phyloP scores from a whole-genome alignment of 2,888 invertebrate species.

The Volucella bombylans region DNA sequence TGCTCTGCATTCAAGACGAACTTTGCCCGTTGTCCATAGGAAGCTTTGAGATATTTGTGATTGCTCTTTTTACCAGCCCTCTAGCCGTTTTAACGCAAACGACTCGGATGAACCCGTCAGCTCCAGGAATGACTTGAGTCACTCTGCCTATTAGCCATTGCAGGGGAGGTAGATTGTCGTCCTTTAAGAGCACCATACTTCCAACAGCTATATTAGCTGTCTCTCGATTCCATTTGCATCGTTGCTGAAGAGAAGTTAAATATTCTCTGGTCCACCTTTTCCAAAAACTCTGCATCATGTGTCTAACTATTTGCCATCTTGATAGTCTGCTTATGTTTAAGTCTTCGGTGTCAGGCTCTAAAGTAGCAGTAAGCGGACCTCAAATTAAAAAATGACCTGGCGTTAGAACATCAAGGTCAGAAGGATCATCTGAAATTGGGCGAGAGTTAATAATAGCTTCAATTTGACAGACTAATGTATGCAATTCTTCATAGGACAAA shows the following conservation, averaged over 20 bases:
- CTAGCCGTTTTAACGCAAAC: slow-evolving; percentile 3
- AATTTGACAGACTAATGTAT: slow-evolving; percentile 12
- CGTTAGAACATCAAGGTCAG: too few relatives aligned
- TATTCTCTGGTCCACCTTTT: slow-evolving; percentile 3
- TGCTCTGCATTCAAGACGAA: not conserved
- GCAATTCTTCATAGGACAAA: slow-evolving; percentile 5
- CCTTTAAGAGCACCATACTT: not conserved
- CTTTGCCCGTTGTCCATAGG: not conserved
- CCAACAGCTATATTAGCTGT: not conserved
- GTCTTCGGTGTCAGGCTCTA: not conserved
- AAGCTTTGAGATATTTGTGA: slow-evolving; percentile 1
- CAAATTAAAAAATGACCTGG: too few relatives aligned
- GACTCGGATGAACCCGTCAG: not conserved
- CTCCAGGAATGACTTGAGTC: slow-evolving; percentile 10
- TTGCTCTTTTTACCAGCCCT: slow-evolving; percentile 6
- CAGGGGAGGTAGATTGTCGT: not conserved
- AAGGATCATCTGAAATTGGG: not conserved
- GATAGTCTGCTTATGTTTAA: not conserved
- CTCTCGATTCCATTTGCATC: slow-evolving; percentile 3
- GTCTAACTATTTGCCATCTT: slow-evolving; percentile 7
- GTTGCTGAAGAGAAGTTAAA: slow-evolving; percentile 7
- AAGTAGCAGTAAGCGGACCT: too few relatives aligned
- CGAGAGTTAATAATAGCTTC: not conserved
- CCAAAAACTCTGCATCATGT: slow-evolving; percentile 17
- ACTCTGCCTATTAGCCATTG: not conserved